These are phyloP conservation scores for Girardinus metallicus DNA, from an alignment of 2,797 vertebrate genomes.

Conservation along the genomic window DNA sequence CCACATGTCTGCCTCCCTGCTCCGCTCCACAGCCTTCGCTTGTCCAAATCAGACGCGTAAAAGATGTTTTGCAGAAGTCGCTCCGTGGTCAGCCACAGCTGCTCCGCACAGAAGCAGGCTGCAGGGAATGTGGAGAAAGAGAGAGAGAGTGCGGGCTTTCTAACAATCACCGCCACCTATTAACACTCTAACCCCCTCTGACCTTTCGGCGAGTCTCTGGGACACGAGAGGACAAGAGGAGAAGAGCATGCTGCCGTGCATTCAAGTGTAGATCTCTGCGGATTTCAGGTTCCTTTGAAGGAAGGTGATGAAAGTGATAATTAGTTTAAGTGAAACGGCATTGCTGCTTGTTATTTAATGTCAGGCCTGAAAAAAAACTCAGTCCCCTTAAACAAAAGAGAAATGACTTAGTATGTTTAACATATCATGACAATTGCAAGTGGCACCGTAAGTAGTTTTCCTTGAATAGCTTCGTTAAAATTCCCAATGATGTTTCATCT, in stretches of 20 bases:
- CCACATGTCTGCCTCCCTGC: neutral
- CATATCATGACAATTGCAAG: neutral
- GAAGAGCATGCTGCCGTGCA: constrained; percentile 49
- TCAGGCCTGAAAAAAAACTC: constrained; percentile 71
- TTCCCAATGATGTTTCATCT: neutral
- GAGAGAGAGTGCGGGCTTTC: constrained; percentile 70
- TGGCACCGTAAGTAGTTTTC: neutral
- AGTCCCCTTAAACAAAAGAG: constrained; percentile 55
- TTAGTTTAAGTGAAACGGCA: constrained; percentile 30
- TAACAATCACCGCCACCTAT: constrained; percentile 82
- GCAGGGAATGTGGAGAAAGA: constrained; percentile 61
- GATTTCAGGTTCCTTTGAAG: constrained; percentile 42
- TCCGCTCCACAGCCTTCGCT: constrained; percentile 23
- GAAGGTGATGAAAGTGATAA: constrained; percentile 45
- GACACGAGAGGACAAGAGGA: constrained; percentile 18
- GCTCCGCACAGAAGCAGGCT: constrained; percentile 73
- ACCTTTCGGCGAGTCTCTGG: constrained; percentile 66
- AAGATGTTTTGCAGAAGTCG: constrained; percentile 77
- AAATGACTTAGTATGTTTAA: constrained; percentile 56
- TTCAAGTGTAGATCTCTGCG: constrained; percentile 44
- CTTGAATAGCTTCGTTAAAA: neutral
- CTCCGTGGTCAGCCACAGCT: constrained; percentile 78
- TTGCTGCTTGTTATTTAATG: constrained; percentile 59
- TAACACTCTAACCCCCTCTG: constrained; percentile 81
- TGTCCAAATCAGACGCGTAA: constrained; percentile 81